Conservation (phyloP, 92 coral and sea anemone species). For the Epizoanthus scotinus region DNA sequence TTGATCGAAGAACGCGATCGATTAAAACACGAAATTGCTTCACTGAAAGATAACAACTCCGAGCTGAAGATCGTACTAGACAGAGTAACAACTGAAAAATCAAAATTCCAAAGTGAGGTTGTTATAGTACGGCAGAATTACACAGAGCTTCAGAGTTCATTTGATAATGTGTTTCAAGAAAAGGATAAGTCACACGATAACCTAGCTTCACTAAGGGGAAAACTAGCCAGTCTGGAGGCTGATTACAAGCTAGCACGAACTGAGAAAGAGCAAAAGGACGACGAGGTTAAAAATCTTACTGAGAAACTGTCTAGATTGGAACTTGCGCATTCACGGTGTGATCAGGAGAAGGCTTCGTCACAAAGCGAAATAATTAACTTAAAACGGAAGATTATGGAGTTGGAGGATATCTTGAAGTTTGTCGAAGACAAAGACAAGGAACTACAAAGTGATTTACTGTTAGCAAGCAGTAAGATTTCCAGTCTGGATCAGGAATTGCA, state of each 20-base stretch:
- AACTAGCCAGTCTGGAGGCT: slow-evolving; percentile 58
- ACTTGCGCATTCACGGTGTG: slow-evolving; percentile 62
- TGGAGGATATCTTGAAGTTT: slow-evolving; percentile 56
- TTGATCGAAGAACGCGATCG: slow-evolving; percentile 64
- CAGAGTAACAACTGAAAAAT: slow-evolving; percentile 63
- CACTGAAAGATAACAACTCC: slow-evolving; percentile 57
- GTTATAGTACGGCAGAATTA: slow-evolving; percentile 51
- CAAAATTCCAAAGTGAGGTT: slow-evolving; percentile 62
- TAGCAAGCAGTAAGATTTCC: slow-evolving; percentile 61
- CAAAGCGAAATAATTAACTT: slow-evolving; percentile 50
- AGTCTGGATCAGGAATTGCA: slow-evolving; percentile 82
- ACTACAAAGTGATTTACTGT: slow-evolving; percentile 70
- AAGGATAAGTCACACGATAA: slow-evolving; percentile 62
- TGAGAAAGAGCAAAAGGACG: slow-evolving; percentile 63
- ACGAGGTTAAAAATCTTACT: slow-evolving; percentile 52
- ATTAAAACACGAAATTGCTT: slow-evolving; percentile 50
- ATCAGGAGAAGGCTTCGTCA: slow-evolving; percentile 37
- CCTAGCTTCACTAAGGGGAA: slow-evolving; percentile 43
- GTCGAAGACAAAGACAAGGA: slow-evolving; percentile 64
- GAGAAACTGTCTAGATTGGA: slow-evolving; percentile 63
- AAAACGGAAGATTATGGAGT: slow-evolving; percentile 54
- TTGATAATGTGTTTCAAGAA: slow-evolving; percentile 52
- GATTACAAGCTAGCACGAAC: slow-evolving; percentile 53
- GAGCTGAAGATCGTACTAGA: slow-evolving; percentile 67
- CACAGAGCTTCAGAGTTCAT: slow-evolving; percentile 53